phyloP scores from a whole-genome alignment of 2,888 invertebrate species.

The Liopterus haemorrhoidalis region DNA sequence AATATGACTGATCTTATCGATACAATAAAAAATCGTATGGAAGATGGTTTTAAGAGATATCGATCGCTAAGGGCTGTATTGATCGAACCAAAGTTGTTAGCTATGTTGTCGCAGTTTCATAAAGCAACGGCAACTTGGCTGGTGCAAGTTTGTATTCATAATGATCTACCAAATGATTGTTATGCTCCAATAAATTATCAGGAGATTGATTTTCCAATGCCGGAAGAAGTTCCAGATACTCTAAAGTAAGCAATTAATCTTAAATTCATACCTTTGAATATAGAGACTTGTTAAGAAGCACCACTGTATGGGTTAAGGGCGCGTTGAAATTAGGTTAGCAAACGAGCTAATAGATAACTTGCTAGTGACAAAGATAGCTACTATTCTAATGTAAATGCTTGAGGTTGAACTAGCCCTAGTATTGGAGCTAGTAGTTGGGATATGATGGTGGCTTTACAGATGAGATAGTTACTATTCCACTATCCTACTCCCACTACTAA shows the following conservation, averaged over 20 bases:
- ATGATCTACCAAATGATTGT: constrained; percentile 41
- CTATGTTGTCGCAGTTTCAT: constrained; percentile 66
- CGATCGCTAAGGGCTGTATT: constrained; percentile 69
- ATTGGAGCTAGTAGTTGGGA: too few relatives aligned
- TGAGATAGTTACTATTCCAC: too few relatives aligned
- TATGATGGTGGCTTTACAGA: too few relatives aligned
- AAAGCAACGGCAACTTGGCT: constrained; percentile 81
- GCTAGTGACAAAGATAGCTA: too few relatives aligned
- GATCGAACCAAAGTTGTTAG: constrained; percentile 66
- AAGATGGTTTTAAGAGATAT: constrained; percentile 63
- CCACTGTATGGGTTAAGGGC: too few relatives aligned
- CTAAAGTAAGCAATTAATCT: constrained; percentile 52
- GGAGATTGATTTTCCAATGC: constrained; percentile 58
- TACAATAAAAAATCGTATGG: constrained; percentile 55
- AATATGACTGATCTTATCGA: constrained; percentile 54
- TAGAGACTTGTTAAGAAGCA: background rate
- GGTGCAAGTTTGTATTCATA: constrained; percentile 67
- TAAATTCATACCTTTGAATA: constrained; percentile 10
- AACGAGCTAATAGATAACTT: too few relatives aligned
- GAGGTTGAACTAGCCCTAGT: too few relatives aligned
- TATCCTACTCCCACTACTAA: too few relatives aligned
- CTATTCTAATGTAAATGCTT: too few relatives aligned
- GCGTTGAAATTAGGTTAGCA: too few relatives aligned
- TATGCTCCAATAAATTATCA: constrained; percentile 58
- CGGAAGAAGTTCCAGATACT: constrained; percentile 59